These are phyloP conservation scores for Varanus salvator DNA, from an alignment of 2,113 vertebrate species.

Conservation along the genomic window DNA sequence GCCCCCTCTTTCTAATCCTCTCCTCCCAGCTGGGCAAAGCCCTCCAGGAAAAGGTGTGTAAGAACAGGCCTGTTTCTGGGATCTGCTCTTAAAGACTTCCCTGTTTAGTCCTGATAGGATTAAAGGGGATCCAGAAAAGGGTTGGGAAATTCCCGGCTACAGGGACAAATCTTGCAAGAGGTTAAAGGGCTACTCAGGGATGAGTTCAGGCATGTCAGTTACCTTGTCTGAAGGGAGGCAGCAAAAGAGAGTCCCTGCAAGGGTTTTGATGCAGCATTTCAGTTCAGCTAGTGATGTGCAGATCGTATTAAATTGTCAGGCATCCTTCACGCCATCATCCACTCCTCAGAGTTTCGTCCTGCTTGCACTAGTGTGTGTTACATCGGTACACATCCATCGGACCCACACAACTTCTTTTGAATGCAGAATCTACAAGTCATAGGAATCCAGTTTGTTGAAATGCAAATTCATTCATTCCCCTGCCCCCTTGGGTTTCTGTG, in stretches of 20 bases:
- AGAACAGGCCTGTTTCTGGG: background rate
- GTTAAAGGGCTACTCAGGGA: background rate
- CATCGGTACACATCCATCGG: too few species aligned
- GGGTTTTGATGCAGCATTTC: fast-evolving
- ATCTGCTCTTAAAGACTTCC: background rate
- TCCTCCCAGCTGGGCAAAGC: background rate
- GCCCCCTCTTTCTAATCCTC: background rate
- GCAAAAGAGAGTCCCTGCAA: background rate
- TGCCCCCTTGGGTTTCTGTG: too few species aligned
- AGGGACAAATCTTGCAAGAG: background rate
- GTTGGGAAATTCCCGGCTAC: background rate
- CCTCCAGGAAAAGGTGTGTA: background rate
- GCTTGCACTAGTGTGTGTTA: too few species aligned
- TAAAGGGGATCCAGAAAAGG: background rate
- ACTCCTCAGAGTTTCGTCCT: too few species aligned
- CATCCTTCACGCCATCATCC: too few species aligned
- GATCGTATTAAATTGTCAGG: too few species aligned
- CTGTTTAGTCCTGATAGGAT: background rate
- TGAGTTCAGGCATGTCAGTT: background rate
- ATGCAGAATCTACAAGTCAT: too few species aligned
- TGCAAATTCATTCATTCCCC: too few species aligned
- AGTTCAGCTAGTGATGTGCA: too few species aligned
- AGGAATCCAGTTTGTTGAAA: too few species aligned
- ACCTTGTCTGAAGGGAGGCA: background rate
- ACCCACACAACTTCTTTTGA: too few species aligned